Evolutionary conservation across 2,797 vertebrate species (phyloP).

Genomic region (Telmatherina bonti): DNA sequence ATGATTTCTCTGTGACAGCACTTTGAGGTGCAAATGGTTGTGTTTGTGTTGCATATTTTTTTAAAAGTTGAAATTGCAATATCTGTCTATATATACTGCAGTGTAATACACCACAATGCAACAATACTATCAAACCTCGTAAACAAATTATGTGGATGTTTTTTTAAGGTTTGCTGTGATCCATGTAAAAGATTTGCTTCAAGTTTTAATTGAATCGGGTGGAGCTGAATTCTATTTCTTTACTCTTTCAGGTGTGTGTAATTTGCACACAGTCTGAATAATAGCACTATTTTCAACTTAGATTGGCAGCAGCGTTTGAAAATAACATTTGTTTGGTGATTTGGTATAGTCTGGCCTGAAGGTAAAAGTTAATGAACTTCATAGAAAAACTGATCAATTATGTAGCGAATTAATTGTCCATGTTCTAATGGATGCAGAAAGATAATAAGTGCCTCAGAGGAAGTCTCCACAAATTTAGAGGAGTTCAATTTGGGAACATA

Average conservation of each 20-base stretch:
- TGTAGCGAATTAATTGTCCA: conserved; percentile 75
- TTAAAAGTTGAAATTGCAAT: conserved; percentile 63
- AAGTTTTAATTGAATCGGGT: conserved; percentile 42
- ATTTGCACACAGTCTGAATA: conserved; percentile 67
- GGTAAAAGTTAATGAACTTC: conserved; percentile 78
- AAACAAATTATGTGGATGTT: no score
- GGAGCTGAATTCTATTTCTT: conserved; percentile 39
- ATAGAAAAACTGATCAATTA: conserved; percentile 74
- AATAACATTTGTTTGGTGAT: conserved; percentile 58
- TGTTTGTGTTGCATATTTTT: conserved; percentile 64
- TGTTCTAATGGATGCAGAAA: conserved; percentile 70
- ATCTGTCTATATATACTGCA: conserved; percentile 27
- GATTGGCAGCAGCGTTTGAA: conserved; percentile 76
- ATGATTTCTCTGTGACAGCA: conserved; percentile 79
- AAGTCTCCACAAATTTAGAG: conserved; percentile 36
- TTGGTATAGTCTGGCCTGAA: conserved; percentile 65
- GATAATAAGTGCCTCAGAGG: conserved; percentile 64
- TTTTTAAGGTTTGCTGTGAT: no score
- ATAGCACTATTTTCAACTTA: conserved; percentile 59
- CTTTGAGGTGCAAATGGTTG: conserved; percentile 76
- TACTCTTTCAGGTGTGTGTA: conserved; percentile 44
- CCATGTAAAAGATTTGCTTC: no score
- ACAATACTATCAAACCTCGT: no score
- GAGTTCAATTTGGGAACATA: conserved; percentile 20
- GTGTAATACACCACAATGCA: no score